Conservation (phyloP, 2,113 vertebrate species). For the Calyptommatus sinebrachiatus region DNA sequence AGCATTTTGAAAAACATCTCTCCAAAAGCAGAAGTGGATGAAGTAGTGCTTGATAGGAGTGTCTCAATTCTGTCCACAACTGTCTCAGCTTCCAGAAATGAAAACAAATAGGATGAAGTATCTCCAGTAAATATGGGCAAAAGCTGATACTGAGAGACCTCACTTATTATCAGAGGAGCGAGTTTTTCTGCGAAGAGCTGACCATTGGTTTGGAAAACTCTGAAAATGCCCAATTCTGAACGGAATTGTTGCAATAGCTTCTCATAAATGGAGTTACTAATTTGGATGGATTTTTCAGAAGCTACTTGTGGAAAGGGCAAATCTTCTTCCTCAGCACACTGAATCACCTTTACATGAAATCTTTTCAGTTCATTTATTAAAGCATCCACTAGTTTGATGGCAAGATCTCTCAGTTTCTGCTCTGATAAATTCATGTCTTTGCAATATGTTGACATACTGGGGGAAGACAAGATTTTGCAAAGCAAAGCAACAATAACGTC, state of each 20-base stretch:
- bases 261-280: conserved; percentile 8
- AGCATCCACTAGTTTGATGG: not conserved
- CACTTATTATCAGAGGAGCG: not conserved
- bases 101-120: conserved; percentile 10
- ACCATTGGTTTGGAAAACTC: not conserved
- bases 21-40: not conserved
- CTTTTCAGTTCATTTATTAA: not conserved
- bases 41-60: not conserved
- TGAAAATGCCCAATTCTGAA: conserved; percentile 12
- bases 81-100: conserved; percentile 8
- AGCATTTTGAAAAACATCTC: conserved; percentile 16
- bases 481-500: conserved; percentile 23
- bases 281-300: not conserved
- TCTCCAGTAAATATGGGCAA: conserved; percentile 17
- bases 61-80: conserved; percentile 19
- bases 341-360: conserved; percentile 5
- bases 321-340: not conserved
- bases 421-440: conserved; percentile 3
- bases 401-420: not conserved
- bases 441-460: conserved; percentile 2
- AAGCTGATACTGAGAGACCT: not conserved
- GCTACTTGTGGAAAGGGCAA: not conserved
- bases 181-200: conserved; percentile 3
- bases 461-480: conserved; percentile 22
- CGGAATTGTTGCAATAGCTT: not conserved